These are phyloP conservation scores for Fistularia commersonii DNA, from an alignment of 2,797 vertebrate species.

Conservation along the genomic window DNA sequence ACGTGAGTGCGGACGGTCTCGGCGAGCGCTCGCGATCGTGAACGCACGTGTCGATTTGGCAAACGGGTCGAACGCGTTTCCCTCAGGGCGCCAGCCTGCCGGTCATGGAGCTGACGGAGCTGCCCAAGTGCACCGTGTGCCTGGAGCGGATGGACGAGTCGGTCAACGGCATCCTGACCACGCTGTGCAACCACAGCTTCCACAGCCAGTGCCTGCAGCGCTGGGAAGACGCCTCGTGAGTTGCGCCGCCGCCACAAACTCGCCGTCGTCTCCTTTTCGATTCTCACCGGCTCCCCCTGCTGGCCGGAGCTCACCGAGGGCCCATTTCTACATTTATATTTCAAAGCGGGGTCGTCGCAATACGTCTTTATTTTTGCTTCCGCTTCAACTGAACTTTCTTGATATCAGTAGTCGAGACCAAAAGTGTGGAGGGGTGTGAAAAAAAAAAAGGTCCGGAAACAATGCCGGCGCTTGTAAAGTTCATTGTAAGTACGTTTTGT, in stretches of 20 bases:
- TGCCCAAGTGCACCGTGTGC: constrained; percentile 96
- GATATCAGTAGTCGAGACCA: too few relatives aligned
- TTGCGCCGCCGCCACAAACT: constrained; percentile 3
- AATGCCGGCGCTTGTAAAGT: too few relatives aligned
- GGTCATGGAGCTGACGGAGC: constrained; percentile 96
- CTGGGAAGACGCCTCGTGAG: constrained; percentile 98
- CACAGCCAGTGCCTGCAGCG: constrained; percentile 97
- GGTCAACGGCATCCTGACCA: constrained; percentile 94
- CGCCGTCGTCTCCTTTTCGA: background rate
- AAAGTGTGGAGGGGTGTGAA: too few relatives aligned
- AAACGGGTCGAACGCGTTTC: background rate
- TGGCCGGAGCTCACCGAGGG: too few relatives aligned
- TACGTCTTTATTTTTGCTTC: too few relatives aligned
- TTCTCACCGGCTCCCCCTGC: too few relatives aligned
- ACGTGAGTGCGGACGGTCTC: constrained; percentile 64
- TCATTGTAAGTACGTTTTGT: too few relatives aligned
- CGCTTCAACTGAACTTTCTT: too few relatives aligned
- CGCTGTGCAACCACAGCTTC: constrained; percentile 97
- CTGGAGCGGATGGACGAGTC: constrained; percentile 98
- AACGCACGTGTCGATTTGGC: background rate
- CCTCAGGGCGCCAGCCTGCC: constrained; percentile 92
- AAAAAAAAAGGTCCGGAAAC: too few relatives aligned
- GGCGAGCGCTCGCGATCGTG: background rate
- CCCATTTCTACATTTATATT: too few relatives aligned
- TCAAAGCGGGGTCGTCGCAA: too few relatives aligned